A percentile compares a stretch with the other conserved stretches of the same genome.
Evolutionary conservation across 2,113 vertebrate species (phyloP).

Genomic region (Petromus typicus): DNA sequence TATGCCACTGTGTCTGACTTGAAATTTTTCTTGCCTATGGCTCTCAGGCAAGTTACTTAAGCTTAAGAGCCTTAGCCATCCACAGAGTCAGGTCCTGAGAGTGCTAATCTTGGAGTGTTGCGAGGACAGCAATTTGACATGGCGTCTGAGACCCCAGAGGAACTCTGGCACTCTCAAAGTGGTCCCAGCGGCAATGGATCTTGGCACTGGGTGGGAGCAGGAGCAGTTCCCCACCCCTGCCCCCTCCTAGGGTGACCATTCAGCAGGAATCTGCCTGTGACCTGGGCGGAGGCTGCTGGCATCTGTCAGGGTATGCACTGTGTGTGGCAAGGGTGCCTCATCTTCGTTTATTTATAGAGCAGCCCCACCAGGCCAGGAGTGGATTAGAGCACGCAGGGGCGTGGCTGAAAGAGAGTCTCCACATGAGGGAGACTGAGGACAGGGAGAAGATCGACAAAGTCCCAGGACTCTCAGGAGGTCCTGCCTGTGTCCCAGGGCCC

Average conservation of each 20-base stretch:
- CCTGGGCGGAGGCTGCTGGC: conserved; percentile 17
- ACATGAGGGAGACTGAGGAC: not conserved
- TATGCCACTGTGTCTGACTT: not conserved
- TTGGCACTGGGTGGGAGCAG: not conserved
- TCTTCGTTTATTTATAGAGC: conserved; percentile 57
- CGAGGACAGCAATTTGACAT: not conserved
- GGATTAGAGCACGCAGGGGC: not conserved
- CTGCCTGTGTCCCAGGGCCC: rapidly evolving
- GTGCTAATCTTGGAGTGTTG: not conserved
- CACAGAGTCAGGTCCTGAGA: not conserved
- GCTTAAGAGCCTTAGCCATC: not conserved
- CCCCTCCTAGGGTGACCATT: not conserved
- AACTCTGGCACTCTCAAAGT: not conserved
- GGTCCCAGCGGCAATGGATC: not conserved
- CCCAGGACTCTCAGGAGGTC: rapidly evolving
- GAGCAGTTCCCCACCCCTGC: not conserved
- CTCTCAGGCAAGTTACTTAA: not conserved
- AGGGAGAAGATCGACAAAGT: not conserved
- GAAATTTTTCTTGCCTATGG: not conserved
- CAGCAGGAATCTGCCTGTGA: not conserved
- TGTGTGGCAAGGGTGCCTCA: not conserved
- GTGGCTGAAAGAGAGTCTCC: not conserved
- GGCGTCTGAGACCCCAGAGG: rapidly evolving
- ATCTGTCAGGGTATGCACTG: not conserved
- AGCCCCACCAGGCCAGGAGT: conserved; percentile 36